Base-by-base conservation (phyloP, 2,888 invertebrate species). In the Drosophila barbarae region DNA sequence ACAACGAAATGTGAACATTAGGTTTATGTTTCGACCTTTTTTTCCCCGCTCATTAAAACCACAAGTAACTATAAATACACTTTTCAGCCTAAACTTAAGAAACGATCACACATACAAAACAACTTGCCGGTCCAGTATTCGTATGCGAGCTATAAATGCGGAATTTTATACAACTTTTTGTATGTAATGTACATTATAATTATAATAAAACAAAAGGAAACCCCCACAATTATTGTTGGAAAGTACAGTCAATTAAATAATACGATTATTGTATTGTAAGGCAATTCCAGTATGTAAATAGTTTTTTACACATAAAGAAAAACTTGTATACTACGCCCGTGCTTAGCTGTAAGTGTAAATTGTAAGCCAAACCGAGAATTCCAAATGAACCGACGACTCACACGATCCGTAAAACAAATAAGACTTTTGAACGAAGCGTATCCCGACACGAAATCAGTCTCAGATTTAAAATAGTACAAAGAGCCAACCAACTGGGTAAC, bases 51-150 rank as follows among this genome's bases (percentile, higher is more conserved):
- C 21, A 38, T 18, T 30, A 38, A 28, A 35, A 41, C 36, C 38
- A 67, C 61, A 71, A 47, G 59, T 55, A 74, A 58, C 69, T 77
- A 23, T 23, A 23, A 64, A 53, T 46, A 67, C 53, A 46, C 23
- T 46, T 79, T 73, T 53, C 74, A 69, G 69, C 58, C 34, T 54
- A 46, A 46, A 39, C 64, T 54, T 69, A 75, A 59, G 64, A 67
- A 66, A 71, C 21, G 36, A 44, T 53, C 49, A 71, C 54, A 71
- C 56, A 56, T 59, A 71, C 56, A 69, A 69, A 61, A 75, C 70
- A 76, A 82, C 84, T 87, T 86, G 83, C 87, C 87, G 78, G 78
- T 84, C 83, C 87, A 87, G 87, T 87, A 87, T 87, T 87, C 57
- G 69, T 57, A 58, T 63, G 60, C 65, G 44, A 77, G 57, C 58